Base-by-base conservation (phyloP, 2,797 vertebrate species). In the Microchirus variegatus region DNA sequence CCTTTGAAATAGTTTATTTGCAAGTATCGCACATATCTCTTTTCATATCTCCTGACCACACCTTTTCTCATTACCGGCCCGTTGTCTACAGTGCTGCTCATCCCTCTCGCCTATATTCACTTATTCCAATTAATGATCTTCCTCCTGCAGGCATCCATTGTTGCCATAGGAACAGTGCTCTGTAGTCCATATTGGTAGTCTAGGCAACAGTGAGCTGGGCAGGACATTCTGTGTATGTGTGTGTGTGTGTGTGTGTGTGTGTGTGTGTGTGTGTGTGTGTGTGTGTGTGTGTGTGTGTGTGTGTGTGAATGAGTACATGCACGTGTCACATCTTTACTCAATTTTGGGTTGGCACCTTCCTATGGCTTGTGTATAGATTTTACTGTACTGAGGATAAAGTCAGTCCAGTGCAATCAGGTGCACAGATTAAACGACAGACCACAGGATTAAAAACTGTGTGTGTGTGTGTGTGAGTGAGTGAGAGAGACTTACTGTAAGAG, bases 101-200 rank as follows among this genome's bases (percentile, higher is more conserved):
- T 84, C 80, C 53, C 58, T 75, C 73, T 82, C 73, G 71, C 71
- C 65, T 66, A 71, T 83, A 83, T 76, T 87, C 70, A 75, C 64
- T 70, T 64, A 76, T 76, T 84, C 81, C 82, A 87, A 86, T 89
- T 88, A 87, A 86, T 83, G 78, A 80, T 86, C 78, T 68, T 76
- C 67, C 76, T 86, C 82, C 82, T 87, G 84, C 77, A 94, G 91
- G 93, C 92, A 94, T 94, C 67, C 36, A 77, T 86, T 35, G 84
- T 95, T 93, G 92, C 94, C 87, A 90, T 94, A 88, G 93, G 87
- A 95, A 94, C 91, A 75, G 75, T 14, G 85, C 84, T 92, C 87
- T 85, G 87, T 84, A 87, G 88, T 92, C 92, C 71, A 91, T 91
- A 86, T 78, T 56, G 42, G 93, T 96, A 77, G 88, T 90, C 89